phyloP scores from a whole-genome alignment of 2,797 vertebrate species.

The Helostoma temminkii region DNA sequence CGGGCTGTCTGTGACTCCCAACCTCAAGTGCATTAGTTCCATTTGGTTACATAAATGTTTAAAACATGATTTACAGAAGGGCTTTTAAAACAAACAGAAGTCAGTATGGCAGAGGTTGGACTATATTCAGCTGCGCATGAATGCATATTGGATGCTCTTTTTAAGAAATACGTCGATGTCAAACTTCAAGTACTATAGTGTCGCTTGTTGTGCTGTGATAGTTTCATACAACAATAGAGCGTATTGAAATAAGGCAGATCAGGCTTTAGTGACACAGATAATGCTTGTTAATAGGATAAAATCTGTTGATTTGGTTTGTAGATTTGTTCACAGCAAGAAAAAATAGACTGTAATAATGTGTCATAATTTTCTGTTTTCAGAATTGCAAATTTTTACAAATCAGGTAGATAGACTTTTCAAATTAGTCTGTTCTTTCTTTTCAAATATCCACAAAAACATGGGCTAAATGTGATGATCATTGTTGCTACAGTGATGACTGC shows the following conservation, averaged over 20 bases:
- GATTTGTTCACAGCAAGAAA: background rate
- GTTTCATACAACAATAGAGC: background rate
- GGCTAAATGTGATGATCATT: background rate
- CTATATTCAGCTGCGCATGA: background rate
- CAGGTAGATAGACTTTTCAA: background rate
- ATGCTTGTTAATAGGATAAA: background rate
- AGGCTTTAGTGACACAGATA: background rate
- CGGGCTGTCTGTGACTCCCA: background rate
- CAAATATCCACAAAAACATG: background rate
- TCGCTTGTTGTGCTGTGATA: background rate
- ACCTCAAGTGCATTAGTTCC: background rate
- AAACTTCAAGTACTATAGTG: background rate
- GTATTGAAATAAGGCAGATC: background rate
- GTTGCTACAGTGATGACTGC: background rate
- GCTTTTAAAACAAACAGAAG: no score
- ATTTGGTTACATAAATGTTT: no score
- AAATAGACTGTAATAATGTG: background rate
- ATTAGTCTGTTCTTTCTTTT: background rate
- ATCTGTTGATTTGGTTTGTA: background rate
- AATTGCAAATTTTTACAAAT: background rate
- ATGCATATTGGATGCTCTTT: background rate
- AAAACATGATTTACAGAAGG: no score
- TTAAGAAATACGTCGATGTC: no score
- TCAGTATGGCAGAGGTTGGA: background rate
- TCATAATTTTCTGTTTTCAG: background rate